These are phyloP conservation scores for Micropoecilia bifurca DNA, from an alignment of 2,797 vertebrate genomes.

Conservation along the genomic window DNA sequence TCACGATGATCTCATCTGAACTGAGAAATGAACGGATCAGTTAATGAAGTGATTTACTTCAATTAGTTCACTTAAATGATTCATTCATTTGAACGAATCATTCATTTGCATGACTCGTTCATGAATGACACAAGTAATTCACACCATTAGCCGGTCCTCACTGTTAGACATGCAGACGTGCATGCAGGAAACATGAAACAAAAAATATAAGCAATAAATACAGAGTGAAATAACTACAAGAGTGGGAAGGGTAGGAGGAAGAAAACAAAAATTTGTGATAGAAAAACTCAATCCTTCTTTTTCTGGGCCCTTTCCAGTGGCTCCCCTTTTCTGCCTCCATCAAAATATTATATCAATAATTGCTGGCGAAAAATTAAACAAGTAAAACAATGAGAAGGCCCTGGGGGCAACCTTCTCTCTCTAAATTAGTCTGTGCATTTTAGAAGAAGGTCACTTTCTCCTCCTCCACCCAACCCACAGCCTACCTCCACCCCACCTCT, in stretches of 20 bases:
- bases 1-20: no score
- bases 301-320: slow-evolving; percentile 68
- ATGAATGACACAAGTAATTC: no score
- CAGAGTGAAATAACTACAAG: background rate
- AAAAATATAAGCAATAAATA: slow-evolving; percentile 11
- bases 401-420: slow-evolving; percentile 72
- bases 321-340: slow-evolving; percentile 67
- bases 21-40: no score
- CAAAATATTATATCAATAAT: slow-evolving; percentile 88
- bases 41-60: no score
- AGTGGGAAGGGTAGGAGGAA: slow-evolving; percentile 2
- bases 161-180: slow-evolving; percentile 31
- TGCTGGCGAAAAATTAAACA: slow-evolving; percentile 84
- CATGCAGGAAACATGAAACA: slow-evolving; percentile 48
- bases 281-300: slow-evolving; percentile 43
- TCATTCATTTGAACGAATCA: no score
- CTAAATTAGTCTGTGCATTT: slow-evolving; percentile 86
- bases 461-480: slow-evolving; percentile 35
- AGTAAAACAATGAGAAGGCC: slow-evolving; percentile 85
- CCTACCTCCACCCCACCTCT: slow-evolving; percentile 37
- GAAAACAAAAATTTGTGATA: slow-evolving; percentile 3
- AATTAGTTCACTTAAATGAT: no score
- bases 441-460: slow-evolving; percentile 87
- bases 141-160: no score
- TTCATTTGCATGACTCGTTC: no score